Percentiles rank a stretch among this genome's conserved stretches.
Conservation (phyloP, 2,797 vertebrate genomes). For the Anolis apletophallus region DNA sequence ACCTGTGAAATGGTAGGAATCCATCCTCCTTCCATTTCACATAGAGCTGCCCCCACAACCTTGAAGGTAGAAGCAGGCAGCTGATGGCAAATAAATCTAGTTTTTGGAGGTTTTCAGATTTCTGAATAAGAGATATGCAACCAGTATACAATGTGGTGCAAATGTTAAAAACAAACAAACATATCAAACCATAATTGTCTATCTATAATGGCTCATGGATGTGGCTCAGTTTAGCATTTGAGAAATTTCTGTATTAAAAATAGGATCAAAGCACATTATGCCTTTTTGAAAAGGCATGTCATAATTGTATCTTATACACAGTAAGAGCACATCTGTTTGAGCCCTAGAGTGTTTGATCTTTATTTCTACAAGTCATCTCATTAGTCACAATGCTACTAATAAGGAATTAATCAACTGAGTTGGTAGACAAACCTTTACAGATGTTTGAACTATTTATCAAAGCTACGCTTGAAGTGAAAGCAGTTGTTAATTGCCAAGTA, state of each 20-base stretch:
- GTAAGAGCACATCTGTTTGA: not conserved
- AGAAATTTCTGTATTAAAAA: not conserved
- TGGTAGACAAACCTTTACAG: not conserved
- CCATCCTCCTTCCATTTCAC: too few species aligned
- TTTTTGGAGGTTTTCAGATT: too few species aligned
- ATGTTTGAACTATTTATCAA: conserved; percentile 10
- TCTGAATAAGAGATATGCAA: too few species aligned
- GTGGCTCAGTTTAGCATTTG: not conserved
- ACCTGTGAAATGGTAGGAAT: too few species aligned
- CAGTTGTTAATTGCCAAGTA: not conserved
- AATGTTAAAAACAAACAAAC: not conserved
- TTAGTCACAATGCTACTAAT: not conserved
- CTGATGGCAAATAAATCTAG: too few species aligned
- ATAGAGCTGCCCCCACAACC: too few species aligned
- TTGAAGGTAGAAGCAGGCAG: too few species aligned
- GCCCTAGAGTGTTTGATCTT: not conserved
- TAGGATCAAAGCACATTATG: not conserved
- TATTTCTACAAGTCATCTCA: not conserved
- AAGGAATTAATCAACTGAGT: not conserved
- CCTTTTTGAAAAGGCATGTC: not conserved
- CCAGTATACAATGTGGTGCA: not conserved
- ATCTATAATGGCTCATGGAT: not conserved
- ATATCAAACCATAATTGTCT: not conserved
- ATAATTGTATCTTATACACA: too few species aligned
- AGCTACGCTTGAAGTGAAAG: not conserved